A percentile compares a stretch with the other conserved stretches of the same genome.
phyloP scores from a whole-genome alignment of 2,888 invertebrate genomes.

The Sphinx pinastri region DNA sequence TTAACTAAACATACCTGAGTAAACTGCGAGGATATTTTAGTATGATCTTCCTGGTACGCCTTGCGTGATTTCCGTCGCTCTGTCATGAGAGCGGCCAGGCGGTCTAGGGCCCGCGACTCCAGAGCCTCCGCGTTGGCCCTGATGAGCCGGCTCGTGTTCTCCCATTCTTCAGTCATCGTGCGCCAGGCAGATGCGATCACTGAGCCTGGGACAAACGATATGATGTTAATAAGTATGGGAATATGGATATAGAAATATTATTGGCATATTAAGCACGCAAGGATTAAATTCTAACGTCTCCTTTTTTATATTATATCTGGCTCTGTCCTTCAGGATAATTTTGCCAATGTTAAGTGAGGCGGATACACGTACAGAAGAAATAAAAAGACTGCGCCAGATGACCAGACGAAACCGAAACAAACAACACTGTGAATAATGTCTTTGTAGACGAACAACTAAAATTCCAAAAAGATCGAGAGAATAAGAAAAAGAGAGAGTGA shows the following conservation, averaged over 20 bases:
- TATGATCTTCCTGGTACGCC: conserved; percentile 94
- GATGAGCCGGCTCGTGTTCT: conserved; percentile 92
- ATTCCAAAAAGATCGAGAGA: no score
- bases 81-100: conserved; percentile 90
- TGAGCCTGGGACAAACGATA: conserved; percentile 74
- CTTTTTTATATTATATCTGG: no score
- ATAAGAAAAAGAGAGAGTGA: no score
- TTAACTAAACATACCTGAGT: conserved; percentile 82
- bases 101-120: conserved; percentile 92
- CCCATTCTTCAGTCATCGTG: conserved; percentile 94
- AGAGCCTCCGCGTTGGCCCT: conserved; percentile 93
- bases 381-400: no score
- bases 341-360: no score
- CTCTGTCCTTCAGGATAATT: no score
- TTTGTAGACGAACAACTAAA: no score
- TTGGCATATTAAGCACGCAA: no score
- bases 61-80: conserved; percentile 95
- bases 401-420: no score
- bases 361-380: no score
- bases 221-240: neutral
- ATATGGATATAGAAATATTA: neutral
- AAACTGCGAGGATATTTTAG: conserved; percentile 91
- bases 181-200: conserved; percentile 90
- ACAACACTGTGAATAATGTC: no score
- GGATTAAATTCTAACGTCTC: no score